Evolutionary conservation across 2,113 vertebrate genomes (phyloP), one percentile per base, ranked within the genome.

Genomic region (Emydocephalus ijimae): DNA sequence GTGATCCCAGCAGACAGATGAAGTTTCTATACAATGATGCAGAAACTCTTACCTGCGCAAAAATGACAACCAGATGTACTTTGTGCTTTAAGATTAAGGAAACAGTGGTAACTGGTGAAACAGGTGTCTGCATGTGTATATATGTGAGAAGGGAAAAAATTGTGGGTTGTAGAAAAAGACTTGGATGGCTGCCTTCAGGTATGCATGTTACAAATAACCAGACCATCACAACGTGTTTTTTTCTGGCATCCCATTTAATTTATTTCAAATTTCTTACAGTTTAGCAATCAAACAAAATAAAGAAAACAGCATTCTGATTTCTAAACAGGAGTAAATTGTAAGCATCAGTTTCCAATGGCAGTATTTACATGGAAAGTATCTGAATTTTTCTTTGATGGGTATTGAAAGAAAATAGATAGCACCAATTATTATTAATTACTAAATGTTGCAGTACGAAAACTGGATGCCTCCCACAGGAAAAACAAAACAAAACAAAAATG

Each of bases 171-270:
- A 81, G 69, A 81, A 81, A 81, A 81, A 21, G 34, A 81, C 18
- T 81, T 21, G 74, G 69, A 39, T 39, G 39, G 39, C 39, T 39
- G 7, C 34, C 3, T 81, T 81, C 7, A 81, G 20, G 18, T 43
- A 81, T 43, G 34, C 34, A 81, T 81, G 4, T 85, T 64, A 89
- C 57, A n/a, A 1, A 3, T 93, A 94, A 23, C 88, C 69, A 94
- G 34, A 21, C 29, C 34, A 34, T n/a, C 43, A 85, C 39, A 23
- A 61, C 20, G 88, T 93, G 94, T 48, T 91, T 91, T 74, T 93
- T 95, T 95, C 89, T 94, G 93, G 95, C 92, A 94, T 95, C 93
- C 94, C 91, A 81, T 96, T 96, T 96, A 96, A 96, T 97, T 96
- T 96, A 96, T 96, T 96, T 92, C 94, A 96, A 94, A 85, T 94